Percentiles rank a stretch among this genome's conserved stretches.
Conservation (phyloP, 2,113 vertebrate genomes). For the Erinaceus europaeus region DNA sequence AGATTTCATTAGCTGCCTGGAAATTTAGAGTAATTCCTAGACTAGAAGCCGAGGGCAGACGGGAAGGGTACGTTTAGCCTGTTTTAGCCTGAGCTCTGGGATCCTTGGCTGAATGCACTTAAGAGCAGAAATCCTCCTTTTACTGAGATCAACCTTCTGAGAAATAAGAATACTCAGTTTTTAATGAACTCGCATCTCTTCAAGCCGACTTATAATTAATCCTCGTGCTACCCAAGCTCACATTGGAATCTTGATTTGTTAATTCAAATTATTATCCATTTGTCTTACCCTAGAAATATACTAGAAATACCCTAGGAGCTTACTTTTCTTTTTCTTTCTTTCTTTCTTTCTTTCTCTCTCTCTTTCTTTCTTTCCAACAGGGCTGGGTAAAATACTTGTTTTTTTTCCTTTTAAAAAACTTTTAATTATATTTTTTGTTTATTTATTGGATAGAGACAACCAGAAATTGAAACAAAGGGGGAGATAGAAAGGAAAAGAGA, state of each 20-base stretch:
- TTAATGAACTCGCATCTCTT: conserved; percentile 26
- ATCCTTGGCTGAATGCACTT: background rate
- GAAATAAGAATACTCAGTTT: conserved; percentile 35
- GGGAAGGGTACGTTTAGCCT: background rate
- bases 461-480: too few relatives aligned
- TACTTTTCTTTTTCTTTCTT: too few relatives aligned
- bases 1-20: background rate
- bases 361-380: too few relatives aligned
- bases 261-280: conserved; percentile 5
- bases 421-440: too few relatives aligned
- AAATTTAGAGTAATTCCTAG: background rate
- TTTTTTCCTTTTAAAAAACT: too few relatives aligned
- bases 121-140: background rate
- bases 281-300: background rate
- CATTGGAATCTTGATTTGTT: background rate
- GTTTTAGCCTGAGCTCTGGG: background rate
- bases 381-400: too few relatives aligned
- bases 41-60: background rate
- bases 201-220: conserved; percentile 30
- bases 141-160: background rate
- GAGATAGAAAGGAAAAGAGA: too few relatives aligned
- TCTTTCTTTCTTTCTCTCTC: background rate
- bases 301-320: too few relatives aligned
- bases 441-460: too few relatives aligned
- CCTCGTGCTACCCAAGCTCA: background rate